phyloP scores from a whole-genome alignment of 1,140 invertebrate genomes.

The Drosophila repleta region DNA sequence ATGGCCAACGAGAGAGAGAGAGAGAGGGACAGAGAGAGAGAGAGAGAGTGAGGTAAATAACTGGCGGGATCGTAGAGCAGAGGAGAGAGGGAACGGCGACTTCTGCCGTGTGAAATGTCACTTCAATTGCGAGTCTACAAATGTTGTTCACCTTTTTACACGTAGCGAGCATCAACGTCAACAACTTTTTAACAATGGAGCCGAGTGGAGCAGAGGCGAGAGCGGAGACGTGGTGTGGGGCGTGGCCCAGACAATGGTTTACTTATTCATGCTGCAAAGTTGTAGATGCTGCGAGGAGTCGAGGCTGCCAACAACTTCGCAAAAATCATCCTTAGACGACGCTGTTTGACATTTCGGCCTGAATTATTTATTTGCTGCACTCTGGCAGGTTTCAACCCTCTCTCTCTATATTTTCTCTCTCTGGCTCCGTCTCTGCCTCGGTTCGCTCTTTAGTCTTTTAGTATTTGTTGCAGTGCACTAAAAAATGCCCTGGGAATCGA shows the following conservation, averaged over 20 bases:
- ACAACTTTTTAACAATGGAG: constrained; percentile 77
- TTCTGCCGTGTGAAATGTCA: constrained; percentile 68
- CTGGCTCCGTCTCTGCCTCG: not conserved
- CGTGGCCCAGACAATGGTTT: constrained; percentile 63
- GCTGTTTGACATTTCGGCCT: constrained; percentile 78
- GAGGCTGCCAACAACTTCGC: constrained; percentile 66
- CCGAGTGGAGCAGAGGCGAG: constrained; percentile 1
- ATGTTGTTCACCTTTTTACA: constrained; percentile 80
- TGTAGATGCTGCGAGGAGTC: constrained; percentile 26
- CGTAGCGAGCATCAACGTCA: constrained; percentile 77
- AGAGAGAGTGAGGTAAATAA: not conserved
- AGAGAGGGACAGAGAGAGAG: not conserved
- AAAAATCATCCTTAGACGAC: constrained; percentile 77
- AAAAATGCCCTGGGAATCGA: constrained; percentile 62
- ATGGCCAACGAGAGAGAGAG: not conserved
- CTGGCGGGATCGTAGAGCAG: not conserved
- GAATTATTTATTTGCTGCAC: constrained; percentile 78
- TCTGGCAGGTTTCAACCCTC: constrained; percentile 26
- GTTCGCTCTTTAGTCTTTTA: constrained; percentile 1
- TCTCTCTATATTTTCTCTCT: not conserved
- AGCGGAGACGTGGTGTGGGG: not conserved
- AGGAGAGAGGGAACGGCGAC: constrained; percentile 1
- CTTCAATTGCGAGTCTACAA: constrained; percentile 75
- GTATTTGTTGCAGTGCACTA: constrained; percentile 33
- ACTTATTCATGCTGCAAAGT: constrained; percentile 77